phyloP scores from a whole-genome alignment of 2,113 vertebrate genomes.

The Bos indicus region DNA sequence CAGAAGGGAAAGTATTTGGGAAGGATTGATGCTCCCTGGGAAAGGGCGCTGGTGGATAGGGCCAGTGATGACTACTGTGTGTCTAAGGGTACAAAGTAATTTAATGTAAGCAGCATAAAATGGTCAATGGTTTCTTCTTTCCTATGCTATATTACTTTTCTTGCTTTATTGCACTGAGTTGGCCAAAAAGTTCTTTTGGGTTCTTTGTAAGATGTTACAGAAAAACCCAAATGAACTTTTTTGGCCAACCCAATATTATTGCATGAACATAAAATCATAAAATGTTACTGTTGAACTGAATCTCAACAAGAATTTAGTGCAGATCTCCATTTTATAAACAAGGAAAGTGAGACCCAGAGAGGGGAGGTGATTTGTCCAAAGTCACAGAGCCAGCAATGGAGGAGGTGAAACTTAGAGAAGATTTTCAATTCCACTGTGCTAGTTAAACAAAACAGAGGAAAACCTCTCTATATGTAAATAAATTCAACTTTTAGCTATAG shows the following conservation, averaged over 20 bases:
- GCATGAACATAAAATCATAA: constrained; percentile 3
- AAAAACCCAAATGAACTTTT: neutral
- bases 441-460: neutral
- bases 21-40: neutral
- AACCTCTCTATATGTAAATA: neutral
- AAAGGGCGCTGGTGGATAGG: neutral
- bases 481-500: neutral
- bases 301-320: neutral
- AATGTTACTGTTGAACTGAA: neutral
- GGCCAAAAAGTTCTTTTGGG: neutral
- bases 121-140: neutral
- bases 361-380: neutral
- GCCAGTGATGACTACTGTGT: neutral
- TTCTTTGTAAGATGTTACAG: neutral
- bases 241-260: neutral
- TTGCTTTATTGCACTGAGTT: neutral
- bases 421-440: neutral
- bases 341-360: neutral
- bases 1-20: neutral
- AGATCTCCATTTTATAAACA: neutral
- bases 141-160: neutral
- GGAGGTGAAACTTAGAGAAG: neutral
- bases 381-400: neutral
- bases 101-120: neutral
- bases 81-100: neutral